Evolutionary conservation across 1,140 invertebrate species (phyloP), one percentile per base, ranked within the genome.

Genomic region (Zaprionus vittiger): DNA sequence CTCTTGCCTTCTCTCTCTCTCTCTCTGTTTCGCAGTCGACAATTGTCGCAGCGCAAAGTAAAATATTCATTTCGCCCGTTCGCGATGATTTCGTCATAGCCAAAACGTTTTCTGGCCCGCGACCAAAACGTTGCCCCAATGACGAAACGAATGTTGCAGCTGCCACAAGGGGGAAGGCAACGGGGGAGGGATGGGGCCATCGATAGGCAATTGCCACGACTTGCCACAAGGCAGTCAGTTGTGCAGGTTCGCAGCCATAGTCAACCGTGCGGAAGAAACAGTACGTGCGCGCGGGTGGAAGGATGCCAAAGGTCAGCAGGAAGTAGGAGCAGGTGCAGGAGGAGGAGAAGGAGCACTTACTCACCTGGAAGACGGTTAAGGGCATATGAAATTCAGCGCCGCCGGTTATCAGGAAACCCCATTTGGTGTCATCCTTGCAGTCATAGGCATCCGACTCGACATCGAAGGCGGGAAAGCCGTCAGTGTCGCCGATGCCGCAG

Each of bases 381-480:
- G 96, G 96, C 81, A 96, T 95, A 63, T 95, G 95, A 91, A 96
- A 97, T 91, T 98, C 97, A 70, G 95, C 94, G 22, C 97, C 97
- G 66, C 97, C 97, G 80, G 96, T 96, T 80, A 98, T 94, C 72
- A 97, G 94, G 93, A 98, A 98, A 64, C 97, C 97, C 97, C 97
- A 98, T 79, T 82, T 91, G 47, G 77, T 74, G 60, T 93, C 92
- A 61, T 93, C 92, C 76, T 90, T 91, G 41, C 77, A 68, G 47
- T 76, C 89, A 41, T 91, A 92, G 24, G 62, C 70, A 62, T 92
- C 92, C 26, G 89, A 92, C 17, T 93, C 92, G 9, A 83, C 77
- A 73, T 92, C 91, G 77, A 92, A 92, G 41, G 91, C 91, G 26
- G 91, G 91, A 73, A 77, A 92, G 49, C 84, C 87, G 55, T 92